Conservation (phyloP, 2,888 invertebrate genomes). For the Mythimna pallens region DNA sequence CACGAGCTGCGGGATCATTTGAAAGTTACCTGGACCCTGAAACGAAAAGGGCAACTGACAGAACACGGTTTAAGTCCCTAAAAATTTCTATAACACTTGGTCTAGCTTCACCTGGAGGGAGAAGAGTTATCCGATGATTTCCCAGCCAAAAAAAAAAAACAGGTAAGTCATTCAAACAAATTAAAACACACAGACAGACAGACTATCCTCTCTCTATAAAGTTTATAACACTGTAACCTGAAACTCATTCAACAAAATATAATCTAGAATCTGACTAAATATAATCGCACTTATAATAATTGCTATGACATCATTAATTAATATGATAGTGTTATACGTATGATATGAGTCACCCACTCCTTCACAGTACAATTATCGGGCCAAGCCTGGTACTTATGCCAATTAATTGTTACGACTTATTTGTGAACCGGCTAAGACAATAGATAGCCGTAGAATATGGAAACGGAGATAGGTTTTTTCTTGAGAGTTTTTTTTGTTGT, state of each 20-base stretch:
- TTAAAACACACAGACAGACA: not conserved
- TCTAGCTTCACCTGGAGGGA: no score
- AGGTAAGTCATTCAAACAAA: constrained; percentile 5
- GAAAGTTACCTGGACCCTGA: no score
- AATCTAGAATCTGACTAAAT: constrained; percentile 63
- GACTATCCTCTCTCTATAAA: not conserved
- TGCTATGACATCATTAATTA: constrained; percentile 66
- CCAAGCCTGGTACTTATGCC: constrained; percentile 84
- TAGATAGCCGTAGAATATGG: constrained; percentile 65
- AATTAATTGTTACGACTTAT: constrained; percentile 85
- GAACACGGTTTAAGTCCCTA: no score
- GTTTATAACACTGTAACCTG: constrained; percentile 38
- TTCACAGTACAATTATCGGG: constrained; percentile 81
- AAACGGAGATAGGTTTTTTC: constrained; percentile 26
- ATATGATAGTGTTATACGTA: constrained; percentile 57
- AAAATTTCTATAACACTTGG: no score
- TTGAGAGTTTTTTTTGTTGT: not conserved
- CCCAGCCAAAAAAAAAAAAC: no score
- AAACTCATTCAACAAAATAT: constrained; percentile 43
- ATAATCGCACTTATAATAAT: constrained; percentile 62
- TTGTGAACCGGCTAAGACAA: constrained; percentile 68
- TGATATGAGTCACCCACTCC: constrained; percentile 73
- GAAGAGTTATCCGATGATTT: no score
- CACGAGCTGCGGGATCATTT: no score
- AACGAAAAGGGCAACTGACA: no score